phyloP scores from a whole-genome alignment of 2,797 vertebrate genomes.

The Dermochelys coriacea region DNA sequence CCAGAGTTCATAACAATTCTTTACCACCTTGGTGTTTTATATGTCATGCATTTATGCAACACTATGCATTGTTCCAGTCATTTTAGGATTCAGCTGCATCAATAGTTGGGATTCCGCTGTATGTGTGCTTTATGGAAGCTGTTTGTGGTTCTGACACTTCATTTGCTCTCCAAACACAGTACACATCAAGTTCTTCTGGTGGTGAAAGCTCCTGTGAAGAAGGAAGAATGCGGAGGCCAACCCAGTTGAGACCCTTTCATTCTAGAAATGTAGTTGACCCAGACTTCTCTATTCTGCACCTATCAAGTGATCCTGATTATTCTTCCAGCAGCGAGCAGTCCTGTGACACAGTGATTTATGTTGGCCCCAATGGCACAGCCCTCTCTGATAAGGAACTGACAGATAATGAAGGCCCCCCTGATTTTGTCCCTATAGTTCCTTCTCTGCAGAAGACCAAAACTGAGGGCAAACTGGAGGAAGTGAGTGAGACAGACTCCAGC shows the following conservation, averaged over 20 bases:
- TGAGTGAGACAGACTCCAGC: conserved; percentile 65
- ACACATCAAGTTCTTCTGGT: conserved; percentile 93
- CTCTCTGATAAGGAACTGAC: conserved; percentile 89
- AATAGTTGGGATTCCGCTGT: background rate
- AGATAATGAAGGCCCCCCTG: conserved; percentile 89
- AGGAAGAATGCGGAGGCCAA: conserved; percentile 86
- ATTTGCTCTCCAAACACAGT: conserved; percentile 79
- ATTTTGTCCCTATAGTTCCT: conserved; percentile 96
- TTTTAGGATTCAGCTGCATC: background rate
- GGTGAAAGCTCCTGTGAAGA: conserved; percentile 95
- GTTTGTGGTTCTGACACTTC: conserved; percentile 11
- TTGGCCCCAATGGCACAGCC: conserved; percentile 90
- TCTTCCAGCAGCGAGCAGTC: conserved; percentile 96
- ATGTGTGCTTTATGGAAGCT: background rate
- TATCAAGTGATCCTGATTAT: conserved; percentile 92
- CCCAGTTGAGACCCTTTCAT: conserved; percentile 92
- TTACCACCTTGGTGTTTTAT: no score
- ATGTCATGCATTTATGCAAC: background rate
- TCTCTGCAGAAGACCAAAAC: conserved; percentile 90
- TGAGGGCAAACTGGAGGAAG: conserved; percentile 76
- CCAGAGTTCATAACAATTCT: background rate
- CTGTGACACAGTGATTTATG: conserved; percentile 95
- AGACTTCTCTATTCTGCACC: conserved; percentile 86
- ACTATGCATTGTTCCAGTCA: background rate
- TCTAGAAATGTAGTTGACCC: conserved; percentile 88